Evolutionary conservation across 2,888 invertebrate genomes (phyloP), one percentile per base, ranked within the genome.

Genomic region (Geotrupes spiniger): DNA sequence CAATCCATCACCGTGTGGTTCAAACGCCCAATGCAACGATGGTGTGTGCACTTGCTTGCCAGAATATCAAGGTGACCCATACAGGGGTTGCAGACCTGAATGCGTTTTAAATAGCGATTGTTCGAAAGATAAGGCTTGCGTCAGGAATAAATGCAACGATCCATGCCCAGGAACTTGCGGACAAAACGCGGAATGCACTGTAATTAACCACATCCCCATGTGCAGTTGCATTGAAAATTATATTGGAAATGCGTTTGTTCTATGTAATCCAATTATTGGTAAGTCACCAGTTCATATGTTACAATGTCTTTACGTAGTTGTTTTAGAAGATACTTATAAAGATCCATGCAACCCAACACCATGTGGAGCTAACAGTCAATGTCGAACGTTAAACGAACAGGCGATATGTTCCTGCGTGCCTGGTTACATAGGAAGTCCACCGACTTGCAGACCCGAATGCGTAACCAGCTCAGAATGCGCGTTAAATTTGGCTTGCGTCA

Each of bases 101-200:
- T 92, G 92, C 70, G 81, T 87, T 1, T 71, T 87, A 1, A 91
- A 86, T 66, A 80, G 84, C 0, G 91, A 92, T 63, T 93, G 92
- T 71, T 76, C 86, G 1, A 74, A 81, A 40, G 83, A 87, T 64
- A 83, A 81, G 65, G 85, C 91, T 11, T 93, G 93, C 64, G 74
- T 87, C 26, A 80, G 83, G 51, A 85, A 85, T 49, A 89, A 89
- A 73, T 93, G 93, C 65, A 73, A 79, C n/a, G 83, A 92, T 72
- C 92, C 92, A 3, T 92, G 92, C 61, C 81, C 82, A n/a, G 86
- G 86, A 53, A 85, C 85, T 61, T 92, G 92, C 65, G 92, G 89
- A 6, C 73, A 78, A 42, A 84, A 84, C 64, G 86, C 91, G 1
- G 76, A 84, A 46, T 92, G 92, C 65, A 83, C 85, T 62, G 87